These are phyloP conservation scores for Fukomys damarensis DNA, from an alignment of 2,113 vertebrate species.

Conservation along the genomic window DNA sequence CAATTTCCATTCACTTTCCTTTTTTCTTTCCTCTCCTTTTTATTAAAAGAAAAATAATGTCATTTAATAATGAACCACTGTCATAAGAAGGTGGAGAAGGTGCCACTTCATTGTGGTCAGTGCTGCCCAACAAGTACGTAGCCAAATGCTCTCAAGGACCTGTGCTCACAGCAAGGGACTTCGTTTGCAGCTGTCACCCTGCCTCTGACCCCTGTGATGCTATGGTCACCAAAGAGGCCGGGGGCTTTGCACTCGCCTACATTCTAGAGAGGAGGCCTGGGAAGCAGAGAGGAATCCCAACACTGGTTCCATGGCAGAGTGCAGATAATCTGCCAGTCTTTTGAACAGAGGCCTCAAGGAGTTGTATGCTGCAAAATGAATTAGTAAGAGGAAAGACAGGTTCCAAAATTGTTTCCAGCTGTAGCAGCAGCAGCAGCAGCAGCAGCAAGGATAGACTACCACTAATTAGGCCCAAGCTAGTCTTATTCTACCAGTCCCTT, in stretches of 20 bases:
- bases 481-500: background rate
- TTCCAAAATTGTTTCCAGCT: background rate
- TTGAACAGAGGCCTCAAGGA: background rate
- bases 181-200: background rate
- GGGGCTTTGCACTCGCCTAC: background rate
- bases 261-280: background rate
- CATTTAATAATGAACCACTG: slow-evolving; percentile 64
- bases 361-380: background rate
- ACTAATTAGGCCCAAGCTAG: slow-evolving; percentile 25
- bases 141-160: background rate
- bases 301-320: rapidly evolving
- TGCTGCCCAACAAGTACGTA: background rate
- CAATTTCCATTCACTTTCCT: background rate
- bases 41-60: slow-evolving; percentile 46
- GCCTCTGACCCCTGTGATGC: background rate
- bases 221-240: background rate
- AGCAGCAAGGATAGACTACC: slow-evolving; percentile 15
- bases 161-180: rapidly evolving
- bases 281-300: background rate
- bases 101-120: slow-evolving; percentile 26
- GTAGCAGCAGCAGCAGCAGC: background rate
- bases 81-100: slow-evolving; percentile 33
- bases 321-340: background rate
- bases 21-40: background rate
- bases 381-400: background rate